A percentile compares a stretch with the other conserved stretches of the same genome.
These are phyloP conservation scores for Clarias fuscus DNA, from an alignment of 2,797 vertebrate species.

Conservation along the genomic window DNA sequence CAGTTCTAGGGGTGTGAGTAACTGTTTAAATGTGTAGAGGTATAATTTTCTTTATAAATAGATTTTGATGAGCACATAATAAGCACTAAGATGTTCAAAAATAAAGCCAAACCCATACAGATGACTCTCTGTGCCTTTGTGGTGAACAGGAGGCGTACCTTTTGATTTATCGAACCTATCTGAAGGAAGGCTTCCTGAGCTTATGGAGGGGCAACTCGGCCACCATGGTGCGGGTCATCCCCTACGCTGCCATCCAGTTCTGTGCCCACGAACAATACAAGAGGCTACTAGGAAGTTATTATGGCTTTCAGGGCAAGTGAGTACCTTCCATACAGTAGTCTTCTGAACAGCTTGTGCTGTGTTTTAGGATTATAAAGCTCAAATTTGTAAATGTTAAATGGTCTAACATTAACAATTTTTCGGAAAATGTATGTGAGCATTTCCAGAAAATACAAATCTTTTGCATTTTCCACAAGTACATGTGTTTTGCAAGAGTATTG, in stretches of 20 bases:
- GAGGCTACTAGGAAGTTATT: constrained; percentile 83
- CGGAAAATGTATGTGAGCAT: too few species aligned
- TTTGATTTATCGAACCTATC: constrained; percentile 93
- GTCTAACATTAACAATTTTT: too few species aligned
- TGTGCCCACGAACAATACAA: constrained; percentile 97
- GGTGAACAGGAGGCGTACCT: constrained; percentile 85
- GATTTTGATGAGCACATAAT: not conserved
- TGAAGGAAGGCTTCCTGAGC: constrained; percentile 89
- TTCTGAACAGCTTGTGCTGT: not conserved
- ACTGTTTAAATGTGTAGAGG: not conserved
- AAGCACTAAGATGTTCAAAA: not conserved
- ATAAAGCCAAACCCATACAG: not conserved
- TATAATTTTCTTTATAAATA: not conserved
- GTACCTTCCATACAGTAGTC: constrained; percentile 53
- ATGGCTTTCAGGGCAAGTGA: constrained; percentile 91
- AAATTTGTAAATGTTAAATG: too few species aligned
- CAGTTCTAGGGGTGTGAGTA: not conserved
- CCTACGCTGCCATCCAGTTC: constrained; percentile 98
- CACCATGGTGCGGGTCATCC: constrained; percentile 97
- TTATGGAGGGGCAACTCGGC: constrained; percentile 97
- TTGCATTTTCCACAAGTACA: too few species aligned
- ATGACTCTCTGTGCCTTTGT: not conserved
- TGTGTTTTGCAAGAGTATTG: too few species aligned
- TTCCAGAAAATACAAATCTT: too few species aligned
- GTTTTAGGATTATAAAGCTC: too few species aligned